These are phyloP conservation scores for Rugalucina vietnamica DNA, from an alignment of 2,888 invertebrate species.

Conservation along the genomic window DNA sequence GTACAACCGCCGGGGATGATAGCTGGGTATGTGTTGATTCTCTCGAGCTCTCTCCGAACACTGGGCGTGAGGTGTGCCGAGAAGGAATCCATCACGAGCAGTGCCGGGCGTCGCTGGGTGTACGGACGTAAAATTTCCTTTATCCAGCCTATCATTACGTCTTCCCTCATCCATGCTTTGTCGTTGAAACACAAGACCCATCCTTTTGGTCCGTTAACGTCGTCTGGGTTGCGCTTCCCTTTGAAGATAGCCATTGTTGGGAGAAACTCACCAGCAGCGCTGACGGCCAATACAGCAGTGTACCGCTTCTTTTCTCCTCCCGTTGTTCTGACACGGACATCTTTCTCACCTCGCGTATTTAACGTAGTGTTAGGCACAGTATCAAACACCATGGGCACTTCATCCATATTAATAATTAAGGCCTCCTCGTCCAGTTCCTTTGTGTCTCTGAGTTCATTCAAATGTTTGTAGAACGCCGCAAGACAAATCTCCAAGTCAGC, in stretches of 20 bases:
- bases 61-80: neutral
- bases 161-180: constrained; percentile 24
- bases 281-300: constrained; percentile 5
- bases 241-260: constrained; percentile 11
- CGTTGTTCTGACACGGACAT: neutral
- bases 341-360: neutral
- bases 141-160: constrained; percentile 20
- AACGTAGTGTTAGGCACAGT: neutral
- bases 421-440: constrained; percentile 1
- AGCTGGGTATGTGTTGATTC: neutral
- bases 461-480: neutral
- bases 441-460: neutral
- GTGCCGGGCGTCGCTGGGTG: constrained; percentile 4
- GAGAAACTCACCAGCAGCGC: neutral
- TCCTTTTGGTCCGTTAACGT: neutral
- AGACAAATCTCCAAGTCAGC: neutral
- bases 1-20: constrained; percentile 37
- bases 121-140: constrained; percentile 7
- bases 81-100: constrained; percentile 29
- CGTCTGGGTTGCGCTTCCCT: constrained; percentile 11
- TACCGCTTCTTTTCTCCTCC: neutral
- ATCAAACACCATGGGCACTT: constrained; percentile 4
- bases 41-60: neutral
- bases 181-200: constrained; percentile 14
- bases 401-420: neutral